Evolutionary conservation across 2,113 vertebrate genomes (phyloP), one percentile per base, ranked within the genome.

Genomic region (Bathybates hornii): DNA sequence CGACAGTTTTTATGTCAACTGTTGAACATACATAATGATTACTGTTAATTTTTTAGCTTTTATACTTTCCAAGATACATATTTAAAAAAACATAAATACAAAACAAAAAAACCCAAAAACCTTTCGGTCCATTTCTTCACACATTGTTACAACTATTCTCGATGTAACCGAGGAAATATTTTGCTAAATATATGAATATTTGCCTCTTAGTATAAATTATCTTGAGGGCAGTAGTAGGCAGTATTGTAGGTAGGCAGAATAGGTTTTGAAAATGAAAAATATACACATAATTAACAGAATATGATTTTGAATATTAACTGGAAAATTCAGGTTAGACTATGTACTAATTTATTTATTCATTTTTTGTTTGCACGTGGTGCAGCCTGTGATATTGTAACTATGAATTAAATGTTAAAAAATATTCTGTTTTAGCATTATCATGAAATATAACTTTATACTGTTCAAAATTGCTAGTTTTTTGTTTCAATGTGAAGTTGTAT

Each of bases 31-130:
- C 13, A 16, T 59, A 59, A 9, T 59, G 13, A 59, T 29, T 16
- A 29, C 27, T 59, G 56, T 59, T 29, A 8, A 2, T 29, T 29
- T 59, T 59, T 29, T 57, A 16, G 27, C 27, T 29, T 59, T 59
- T 29, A 59, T 29, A 59, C 56, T 59, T 59, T 29, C 56, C 27
- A 29, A 59, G 56, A 59, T 29, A 29, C 7, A 59, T 59, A 59
- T 59, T 57, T 9, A 9, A 29, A 59, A 59, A 57, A 59, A 29
- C 56, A 16, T 29, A 16, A 16, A 29, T 16, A 16, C 7, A 59
- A 59, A 59, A 16, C 3, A 59, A 59, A 14, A 1, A 16, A 29
- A 57, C 5, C 29, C 29, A 29, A 59, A 2, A 0, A 1, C 56
- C 56, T 59, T 59, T 59, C 3, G 3, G 7, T 16, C 56, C 56